These are phyloP conservation scores for Drosophila carrolli DNA, from an alignment of 1,140 invertebrate genomes.

Conservation along the genomic window DNA sequence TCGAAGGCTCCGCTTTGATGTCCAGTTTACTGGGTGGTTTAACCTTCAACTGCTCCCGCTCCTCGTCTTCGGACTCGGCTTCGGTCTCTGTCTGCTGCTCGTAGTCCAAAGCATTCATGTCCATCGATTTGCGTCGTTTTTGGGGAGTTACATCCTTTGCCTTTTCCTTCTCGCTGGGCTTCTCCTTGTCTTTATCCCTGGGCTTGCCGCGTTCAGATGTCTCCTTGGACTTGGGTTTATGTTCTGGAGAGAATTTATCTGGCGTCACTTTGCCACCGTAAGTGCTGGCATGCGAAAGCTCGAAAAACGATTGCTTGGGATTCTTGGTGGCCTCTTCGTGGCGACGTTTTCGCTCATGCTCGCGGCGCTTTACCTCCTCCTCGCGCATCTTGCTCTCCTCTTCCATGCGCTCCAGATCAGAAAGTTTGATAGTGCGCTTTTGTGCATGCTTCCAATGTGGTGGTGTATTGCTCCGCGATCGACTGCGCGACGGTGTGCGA, in stretches of 20 bases:
- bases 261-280: constrained; percentile 70
- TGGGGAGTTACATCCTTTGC: constrained; percentile 37
- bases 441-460: constrained; percentile 96
- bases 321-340: constrained; percentile 85
- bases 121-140: constrained; percentile 71
- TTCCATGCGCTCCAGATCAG: constrained; percentile 91
- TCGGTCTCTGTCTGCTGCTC: constrained; percentile 80
- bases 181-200: constrained; percentile 50
- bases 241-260: constrained; percentile 43
- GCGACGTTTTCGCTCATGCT: constrained; percentile 87
- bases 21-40: constrained; percentile 36
- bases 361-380: constrained; percentile 87
- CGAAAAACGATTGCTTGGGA: constrained; percentile 80
- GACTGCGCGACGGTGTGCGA: constrained; percentile 92
- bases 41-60: constrained; percentile 20
- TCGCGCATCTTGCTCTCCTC: constrained; percentile 87
- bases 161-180: constrained; percentile 49
- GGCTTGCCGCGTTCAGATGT: constrained; percentile 32
- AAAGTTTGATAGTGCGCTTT: constrained; percentile 91
- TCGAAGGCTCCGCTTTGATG: constrained; percentile 20
- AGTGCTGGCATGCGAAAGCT: constrained; percentile 79
- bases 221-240: constrained; percentile 40
- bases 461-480: constrained; percentile 93
- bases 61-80: constrained; percentile 41
- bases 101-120: constrained; percentile 82